These are phyloP conservation scores for Sphaerophoria rueppellii DNA, from an alignment of 2,888 invertebrate species.

Conservation along the genomic window DNA sequence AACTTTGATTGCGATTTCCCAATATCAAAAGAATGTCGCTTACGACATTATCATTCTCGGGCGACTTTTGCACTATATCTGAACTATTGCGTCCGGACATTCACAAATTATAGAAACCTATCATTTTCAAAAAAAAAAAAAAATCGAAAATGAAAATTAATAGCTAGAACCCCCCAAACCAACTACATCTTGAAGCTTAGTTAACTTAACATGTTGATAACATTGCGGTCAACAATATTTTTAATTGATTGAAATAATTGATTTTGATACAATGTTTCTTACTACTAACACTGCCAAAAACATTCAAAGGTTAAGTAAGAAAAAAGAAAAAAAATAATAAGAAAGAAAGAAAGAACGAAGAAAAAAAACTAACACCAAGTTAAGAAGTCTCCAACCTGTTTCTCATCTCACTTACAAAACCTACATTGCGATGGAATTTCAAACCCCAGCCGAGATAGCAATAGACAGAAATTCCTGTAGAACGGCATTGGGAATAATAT, in stretches of 20 bases:
- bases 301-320: not conserved
- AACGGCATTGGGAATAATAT: constrained; percentile 43
- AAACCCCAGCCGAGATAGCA: constrained; percentile 9
- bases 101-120: no score
- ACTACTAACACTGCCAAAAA: no score
- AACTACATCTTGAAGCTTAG: not conserved
- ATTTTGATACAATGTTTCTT: not conserved
- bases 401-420: constrained; percentile 30
- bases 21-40: no score
- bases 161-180: no score
- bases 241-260: not conserved
- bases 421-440: constrained; percentile 34
- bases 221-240: not conserved
- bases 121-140: no score
- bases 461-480: constrained; percentile 44
- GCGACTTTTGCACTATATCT: no score
- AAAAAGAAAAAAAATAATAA: not conserved
- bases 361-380: not conserved
- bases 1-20: no score
- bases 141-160: no score
- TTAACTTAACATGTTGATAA: not conserved
- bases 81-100: no score
- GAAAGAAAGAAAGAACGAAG: not conserved
- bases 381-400: constrained; percentile 34
- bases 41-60: no score